Percentiles rank a stretch among this genome's conserved stretches.
phyloP scores from a whole-genome alignment of 2,113 vertebrate species.

The Chaetura pelagica region DNA sequence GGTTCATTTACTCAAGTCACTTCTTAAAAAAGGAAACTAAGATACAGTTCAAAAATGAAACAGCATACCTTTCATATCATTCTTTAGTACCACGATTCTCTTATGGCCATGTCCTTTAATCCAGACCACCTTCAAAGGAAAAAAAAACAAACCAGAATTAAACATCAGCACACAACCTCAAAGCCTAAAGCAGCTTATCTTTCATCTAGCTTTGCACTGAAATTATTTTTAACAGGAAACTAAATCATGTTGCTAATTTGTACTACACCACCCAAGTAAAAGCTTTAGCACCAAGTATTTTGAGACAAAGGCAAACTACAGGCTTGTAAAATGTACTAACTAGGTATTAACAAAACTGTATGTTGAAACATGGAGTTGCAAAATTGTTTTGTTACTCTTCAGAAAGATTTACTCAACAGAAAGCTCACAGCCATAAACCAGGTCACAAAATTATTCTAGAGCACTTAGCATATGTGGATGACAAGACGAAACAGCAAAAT shows the following conservation, averaged over 20 bases:
- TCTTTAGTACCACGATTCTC: slow-evolving; percentile 97
- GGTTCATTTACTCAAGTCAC: neutral
- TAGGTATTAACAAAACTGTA: neutral
- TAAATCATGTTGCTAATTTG: neutral
- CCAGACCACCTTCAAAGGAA: slow-evolving; percentile 89
- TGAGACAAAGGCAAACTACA: neutral
- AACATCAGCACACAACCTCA: neutral
- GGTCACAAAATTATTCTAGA: neutral
- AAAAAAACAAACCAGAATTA: neutral
- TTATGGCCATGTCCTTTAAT: slow-evolving; percentile 98
- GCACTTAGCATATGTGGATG: neutral
- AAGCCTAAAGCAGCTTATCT: neutral
- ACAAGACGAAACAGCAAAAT: neutral
- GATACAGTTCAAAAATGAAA: neutral
- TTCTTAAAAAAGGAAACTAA: neutral
- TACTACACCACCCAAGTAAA: neutral
- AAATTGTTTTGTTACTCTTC: neutral
- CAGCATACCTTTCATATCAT: slow-evolving; percentile 95
- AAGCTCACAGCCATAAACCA: neutral
- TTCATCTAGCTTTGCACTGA: neutral
- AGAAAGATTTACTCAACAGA: neutral
- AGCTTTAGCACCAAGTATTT: neutral
- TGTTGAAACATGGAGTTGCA: neutral
- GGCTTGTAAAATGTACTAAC: neutral
- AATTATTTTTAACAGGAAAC: neutral